Base-by-base conservation (phyloP, 2,888 invertebrate species). In the Myopa testacea region DNA sequence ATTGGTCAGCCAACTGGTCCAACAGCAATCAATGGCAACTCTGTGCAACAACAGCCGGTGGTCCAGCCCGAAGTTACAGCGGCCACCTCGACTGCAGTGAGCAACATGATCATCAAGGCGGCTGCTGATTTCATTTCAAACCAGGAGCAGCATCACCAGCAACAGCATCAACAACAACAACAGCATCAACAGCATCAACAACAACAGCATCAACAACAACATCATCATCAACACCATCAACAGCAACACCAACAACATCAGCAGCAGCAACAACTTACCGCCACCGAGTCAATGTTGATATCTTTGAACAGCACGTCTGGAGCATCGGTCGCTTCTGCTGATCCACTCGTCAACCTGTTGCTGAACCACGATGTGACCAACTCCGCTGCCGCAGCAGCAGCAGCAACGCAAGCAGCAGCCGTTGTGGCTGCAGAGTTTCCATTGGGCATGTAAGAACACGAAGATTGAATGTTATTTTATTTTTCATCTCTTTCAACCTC, bases 61-160 rank as follows among this genome's bases (percentile, higher is more conserved):
- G 79, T 86, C 77, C 87, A 88, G 52, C 84, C 86, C 0, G 88
- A 87, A 50, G 88, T 87, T 40, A 84, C 88, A 0, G 85, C 88
- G 38, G 86, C 88, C 34, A 86, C 88, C 1, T 85, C 88, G 1
- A 87, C 87, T 16, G 88, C 88, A 82, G 94, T 94, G 82, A 88
- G 88, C 80, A 93, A 93, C n/a, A 93, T 95, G 91, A 91, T 95
- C 67, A 90, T 94, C 75, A 93, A 93, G 86, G 94, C 94, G 7
- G 93, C 94, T 0, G 93, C 93, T 0, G 93, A 94, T 88, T 92
- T 93, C 82, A 90, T 94, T 16, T 92, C 93, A 69, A 93, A 93
- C 0, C 91, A 91, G 89, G 89, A 91, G 75, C 91, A 92, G 58
- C 92, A 92, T 40, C 92, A 91, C 83, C 93, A 91, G 84, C 84